Conservation (phyloP, 1,140 invertebrate genomes). For the Drosophila mayri region DNA sequence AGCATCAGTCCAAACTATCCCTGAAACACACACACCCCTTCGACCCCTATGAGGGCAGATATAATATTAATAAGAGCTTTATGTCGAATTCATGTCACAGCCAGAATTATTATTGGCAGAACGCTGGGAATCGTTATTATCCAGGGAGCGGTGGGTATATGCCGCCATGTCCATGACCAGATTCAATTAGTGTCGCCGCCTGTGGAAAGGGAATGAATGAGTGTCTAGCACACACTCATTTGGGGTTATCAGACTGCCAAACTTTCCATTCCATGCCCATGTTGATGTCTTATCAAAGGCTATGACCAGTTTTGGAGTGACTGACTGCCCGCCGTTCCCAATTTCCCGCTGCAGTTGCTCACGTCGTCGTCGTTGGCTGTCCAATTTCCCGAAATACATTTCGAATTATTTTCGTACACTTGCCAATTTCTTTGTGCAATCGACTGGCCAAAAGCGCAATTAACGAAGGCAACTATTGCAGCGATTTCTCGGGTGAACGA, state of each 20-base stretch:
- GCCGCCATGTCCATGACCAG: slow-evolving; percentile 26
- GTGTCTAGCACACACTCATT: slow-evolving; percentile 13
- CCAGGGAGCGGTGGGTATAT: neutral
- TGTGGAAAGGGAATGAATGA: slow-evolving; percentile 22
- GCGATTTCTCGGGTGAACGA: slow-evolving; percentile 57
- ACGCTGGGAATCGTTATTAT: slow-evolving; percentile 19
- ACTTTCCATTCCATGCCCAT: slow-evolving; percentile 27
- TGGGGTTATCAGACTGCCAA: slow-evolving; percentile 26
- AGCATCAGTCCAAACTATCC: neutral
- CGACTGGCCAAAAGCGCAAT: slow-evolving; percentile 73
- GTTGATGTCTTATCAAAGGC: slow-evolving; percentile 23
- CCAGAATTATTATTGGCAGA: slow-evolving; percentile 45
- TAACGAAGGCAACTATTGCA: slow-evolving; percentile 63
- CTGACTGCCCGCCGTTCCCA: slow-evolving; percentile 27
- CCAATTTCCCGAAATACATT: slow-evolving; percentile 67
- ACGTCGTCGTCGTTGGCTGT: slow-evolving; percentile 48
- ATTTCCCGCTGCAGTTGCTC: slow-evolving; percentile 60
- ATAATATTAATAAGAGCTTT: slow-evolving; percentile 54
- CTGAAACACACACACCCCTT: slow-evolving; percentile 2
- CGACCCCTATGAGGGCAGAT: slow-evolving; percentile 32
- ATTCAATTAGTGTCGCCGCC: slow-evolving; percentile 39
- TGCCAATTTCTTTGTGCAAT: slow-evolving; percentile 80
- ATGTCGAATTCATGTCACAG: slow-evolving; percentile 50
- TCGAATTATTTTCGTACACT: slow-evolving; percentile 67
- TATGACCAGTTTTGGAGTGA: slow-evolving; percentile 45